Evolutionary conservation across 1,140 invertebrate species (phyloP).

Genomic region (Eufriesea mexicana): DNA sequence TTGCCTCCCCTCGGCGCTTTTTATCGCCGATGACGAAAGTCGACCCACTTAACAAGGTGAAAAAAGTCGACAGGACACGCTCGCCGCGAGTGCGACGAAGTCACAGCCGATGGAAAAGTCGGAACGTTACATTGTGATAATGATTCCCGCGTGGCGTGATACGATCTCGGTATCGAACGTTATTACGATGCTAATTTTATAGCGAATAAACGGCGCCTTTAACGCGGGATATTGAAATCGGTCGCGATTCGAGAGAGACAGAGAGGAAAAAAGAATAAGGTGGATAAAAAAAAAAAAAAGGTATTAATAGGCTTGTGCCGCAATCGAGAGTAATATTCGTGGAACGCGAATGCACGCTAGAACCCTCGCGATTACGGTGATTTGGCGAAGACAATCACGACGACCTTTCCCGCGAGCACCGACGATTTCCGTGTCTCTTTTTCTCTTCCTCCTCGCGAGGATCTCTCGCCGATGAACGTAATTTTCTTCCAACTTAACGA

Average conservation of each 20-base stretch:
- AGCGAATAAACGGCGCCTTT: background rate
- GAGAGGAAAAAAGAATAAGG: too few relatives aligned
- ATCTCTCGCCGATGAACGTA: background rate
- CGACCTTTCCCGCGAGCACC: background rate
- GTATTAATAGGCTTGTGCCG: background rate
- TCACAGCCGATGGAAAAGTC: background rate
- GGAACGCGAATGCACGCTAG: background rate
- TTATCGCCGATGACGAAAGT: constrained; percentile 21
- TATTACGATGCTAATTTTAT: constrained; percentile 37
- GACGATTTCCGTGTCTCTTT: background rate
- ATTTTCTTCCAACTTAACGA: constrained; percentile 41
- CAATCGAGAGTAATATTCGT: background rate
- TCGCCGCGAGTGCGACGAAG: background rate
- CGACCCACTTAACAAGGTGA: constrained; percentile 15
- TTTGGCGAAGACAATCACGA: background rate
- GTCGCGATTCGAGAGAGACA: too few relatives aligned
- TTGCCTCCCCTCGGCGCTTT: background rate
- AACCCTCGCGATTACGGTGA: background rate
- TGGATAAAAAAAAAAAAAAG: background rate
- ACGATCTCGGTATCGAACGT: background rate
- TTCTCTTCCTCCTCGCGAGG: background rate
- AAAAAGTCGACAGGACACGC: constrained; percentile 4
- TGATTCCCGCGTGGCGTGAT: background rate
- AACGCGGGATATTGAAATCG: background rate
- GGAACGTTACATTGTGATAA: constrained; percentile 19